A percentile compares a stretch with the other conserved stretches of the same genome.
phyloP scores from a whole-genome alignment of 2,797 vertebrate species.

The Microctenopoma lineatum region DNA sequence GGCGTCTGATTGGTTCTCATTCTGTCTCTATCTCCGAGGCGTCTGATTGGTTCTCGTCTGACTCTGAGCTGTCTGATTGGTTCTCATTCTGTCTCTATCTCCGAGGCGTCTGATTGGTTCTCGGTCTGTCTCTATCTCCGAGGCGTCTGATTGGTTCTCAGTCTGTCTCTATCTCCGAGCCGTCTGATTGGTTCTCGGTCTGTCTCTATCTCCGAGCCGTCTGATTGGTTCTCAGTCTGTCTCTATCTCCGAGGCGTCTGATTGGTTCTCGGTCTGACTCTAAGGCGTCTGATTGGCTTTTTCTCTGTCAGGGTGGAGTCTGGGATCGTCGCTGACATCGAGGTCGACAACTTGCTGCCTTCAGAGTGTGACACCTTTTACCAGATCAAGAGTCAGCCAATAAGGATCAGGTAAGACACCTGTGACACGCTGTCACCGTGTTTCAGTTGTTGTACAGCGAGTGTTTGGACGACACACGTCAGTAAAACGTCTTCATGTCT shows the following conservation, averaged over 20 bases:
- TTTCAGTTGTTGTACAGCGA: too few relatives aligned
- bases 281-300: slow-evolving; percentile 5
- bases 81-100: neutral
- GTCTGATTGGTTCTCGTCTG: too few relatives aligned
- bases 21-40: too few relatives aligned
- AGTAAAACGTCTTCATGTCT: neutral
- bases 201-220: too few relatives aligned
- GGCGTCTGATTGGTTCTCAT: slow-evolving; percentile 5
- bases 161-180: too few relatives aligned
- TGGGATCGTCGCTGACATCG: slow-evolving; percentile 91
- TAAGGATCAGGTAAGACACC: slow-evolving; percentile 75
- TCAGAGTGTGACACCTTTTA: slow-evolving; percentile 86
- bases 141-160: slow-evolving; percentile 9
- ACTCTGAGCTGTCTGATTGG: slow-evolving; percentile 6
- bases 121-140: too few relatives aligned
- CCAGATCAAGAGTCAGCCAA: slow-evolving; percentile 90
- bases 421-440: too few relatives aligned
- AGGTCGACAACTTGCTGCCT: slow-evolving; percentile 83
- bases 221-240: too few relatives aligned
- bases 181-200: too few relatives aligned
- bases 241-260: too few relatives aligned
- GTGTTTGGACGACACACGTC: too few relatives aligned
- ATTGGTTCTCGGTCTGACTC: neutral
- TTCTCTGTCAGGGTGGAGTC: slow-evolving; percentile 85
- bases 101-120: too few relatives aligned